These are phyloP conservation scores for Lepidonotus clava DNA, from an alignment of 2,888 invertebrate genomes.

Conservation along the genomic window DNA sequence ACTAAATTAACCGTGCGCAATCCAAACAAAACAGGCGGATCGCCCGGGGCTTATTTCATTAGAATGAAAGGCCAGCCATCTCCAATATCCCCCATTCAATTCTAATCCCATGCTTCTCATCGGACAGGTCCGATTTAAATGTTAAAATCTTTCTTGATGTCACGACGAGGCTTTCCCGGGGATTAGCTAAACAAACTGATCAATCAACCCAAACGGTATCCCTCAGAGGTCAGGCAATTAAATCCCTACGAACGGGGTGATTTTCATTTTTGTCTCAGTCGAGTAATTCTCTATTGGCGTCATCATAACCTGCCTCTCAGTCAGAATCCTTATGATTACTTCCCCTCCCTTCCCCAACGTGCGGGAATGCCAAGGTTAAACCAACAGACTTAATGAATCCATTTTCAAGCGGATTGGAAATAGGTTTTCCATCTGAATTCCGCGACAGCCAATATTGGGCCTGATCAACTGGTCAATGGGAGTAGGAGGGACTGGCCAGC, in stretches of 20 bases:
- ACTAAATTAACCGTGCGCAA: background rate
- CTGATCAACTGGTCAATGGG: too few species aligned
- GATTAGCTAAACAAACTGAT: constrained; percentile 7
- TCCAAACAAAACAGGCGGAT: background rate
- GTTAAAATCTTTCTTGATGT: constrained; percentile 5
- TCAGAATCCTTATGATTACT: too few species aligned
- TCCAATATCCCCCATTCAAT: constrained; percentile 14
- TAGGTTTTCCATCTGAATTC: background rate
- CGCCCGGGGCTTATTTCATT: constrained; percentile 13
- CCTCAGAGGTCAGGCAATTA: background rate
- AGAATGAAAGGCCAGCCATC: constrained; percentile 20
- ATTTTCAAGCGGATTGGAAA: background rate
- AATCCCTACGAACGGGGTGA: too few species aligned
- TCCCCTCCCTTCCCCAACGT: too few species aligned
- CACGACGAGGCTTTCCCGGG: background rate
- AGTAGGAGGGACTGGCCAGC: too few species aligned
- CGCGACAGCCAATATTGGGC: too few species aligned
- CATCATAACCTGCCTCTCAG: too few species aligned
- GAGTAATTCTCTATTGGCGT: too few species aligned
- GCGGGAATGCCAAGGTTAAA: background rate
- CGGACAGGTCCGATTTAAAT: background rate
- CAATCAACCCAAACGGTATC: background rate
- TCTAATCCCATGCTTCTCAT: background rate
- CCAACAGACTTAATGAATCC: constrained; percentile 13
- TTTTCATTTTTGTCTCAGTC: too few species aligned